Evolutionary conservation across 2,797 vertebrate genomes (phyloP), one percentile per base, ranked within the genome.

Genomic region (Pipistrellus pipistrellus): DNA sequence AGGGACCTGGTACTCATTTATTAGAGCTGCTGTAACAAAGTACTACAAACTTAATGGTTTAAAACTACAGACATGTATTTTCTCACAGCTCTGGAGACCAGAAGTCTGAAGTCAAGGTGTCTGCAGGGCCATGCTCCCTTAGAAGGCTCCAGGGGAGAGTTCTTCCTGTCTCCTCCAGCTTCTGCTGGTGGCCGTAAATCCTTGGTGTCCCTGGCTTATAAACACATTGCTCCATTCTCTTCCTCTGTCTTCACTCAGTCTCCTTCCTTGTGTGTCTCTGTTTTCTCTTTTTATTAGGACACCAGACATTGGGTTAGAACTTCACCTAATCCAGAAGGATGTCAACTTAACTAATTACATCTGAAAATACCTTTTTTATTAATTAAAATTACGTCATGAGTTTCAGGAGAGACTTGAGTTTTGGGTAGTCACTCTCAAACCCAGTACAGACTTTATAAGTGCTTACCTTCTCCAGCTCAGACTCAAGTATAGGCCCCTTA

Each of bases 181-280:
- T 71, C n/a, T 0, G 4, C 3, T 12, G 55, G 15, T 57, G 3
- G 1, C 35, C 2, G 3, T 17, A 17, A 18, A 12, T 35, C 77
- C 57, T 55, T 27, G 3, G 10, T 30, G 14, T 25, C 38, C 75
- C 8, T 51, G 66, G 32, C n/a, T 17, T 27, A 12, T 27, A 12
- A 35, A 55, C n/a, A 13, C 2, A 1, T 75, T 30, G 53, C 55
- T 66, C 9, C 13, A 35, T 11, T 35, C 17, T 64, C 68, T 35
- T 12, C 5, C 12, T 30, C 8, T 38, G 20, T 44, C 6, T 0
- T 13, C 85, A 27, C 5, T 8, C 18, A 48, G 8, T 20, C 5
- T 25, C 20, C 17, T 64, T 62, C 64, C 51, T 6, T 35, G 38
- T 21, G 11, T 17, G 46, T 13, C 51, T 21, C 38, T 51, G 9